A percentile compares a stretch with the other conserved stretches of the same genome.
Conservation (phyloP, 2,797 vertebrate species). For the Dicrostonyx torquatus region DNA sequence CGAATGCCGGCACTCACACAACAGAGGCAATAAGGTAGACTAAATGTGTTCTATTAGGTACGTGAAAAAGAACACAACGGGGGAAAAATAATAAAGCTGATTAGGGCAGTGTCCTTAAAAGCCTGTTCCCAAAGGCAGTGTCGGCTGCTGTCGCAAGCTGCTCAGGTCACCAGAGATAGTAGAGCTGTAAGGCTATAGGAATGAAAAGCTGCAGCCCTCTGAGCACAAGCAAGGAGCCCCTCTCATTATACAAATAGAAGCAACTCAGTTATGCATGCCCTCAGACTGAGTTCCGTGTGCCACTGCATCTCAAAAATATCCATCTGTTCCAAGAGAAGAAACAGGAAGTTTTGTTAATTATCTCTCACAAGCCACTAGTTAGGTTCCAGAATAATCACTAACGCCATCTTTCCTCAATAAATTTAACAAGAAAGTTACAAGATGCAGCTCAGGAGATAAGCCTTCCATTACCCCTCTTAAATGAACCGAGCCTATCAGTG, state of each 20-base stretch:
- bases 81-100: not conserved
- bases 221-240: slow-evolving; percentile 73
- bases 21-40: slow-evolving; percentile 38
- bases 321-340: slow-evolving; percentile 82
- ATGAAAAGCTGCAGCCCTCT: slow-evolving; percentile 70
- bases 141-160: slow-evolving; percentile 58
- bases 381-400: slow-evolving; percentile 80
- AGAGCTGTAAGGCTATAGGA: slow-evolving; percentile 43
- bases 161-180: slow-evolving; percentile 53
- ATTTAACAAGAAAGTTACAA: slow-evolving; percentile 80
- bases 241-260: slow-evolving; percentile 82
- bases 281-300: slow-evolving; percentile 77
- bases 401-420: slow-evolving; percentile 80
- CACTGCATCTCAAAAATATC: slow-evolving; percentile 80
- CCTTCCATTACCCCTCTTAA: slow-evolving; percentile 65
- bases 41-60: slow-evolving; percentile 57
- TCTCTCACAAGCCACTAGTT: slow-evolving; percentile 78
- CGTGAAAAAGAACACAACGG: not conserved
- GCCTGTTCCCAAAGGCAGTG: slow-evolving; percentile 50
- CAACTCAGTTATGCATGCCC: slow-evolving; percentile 72
- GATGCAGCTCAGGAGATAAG: slow-evolving; percentile 74
- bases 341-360: slow-evolving; percentile 80
- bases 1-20: slow-evolving; percentile 22
- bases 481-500: slow-evolving; percentile 63
- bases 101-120: slow-evolving; percentile 61